Percentiles rank a stretch among this genome's conserved stretches.
These are phyloP conservation scores for Tiliacea citrago DNA, from an alignment of 2,888 invertebrate species.

Conservation along the genomic window DNA sequence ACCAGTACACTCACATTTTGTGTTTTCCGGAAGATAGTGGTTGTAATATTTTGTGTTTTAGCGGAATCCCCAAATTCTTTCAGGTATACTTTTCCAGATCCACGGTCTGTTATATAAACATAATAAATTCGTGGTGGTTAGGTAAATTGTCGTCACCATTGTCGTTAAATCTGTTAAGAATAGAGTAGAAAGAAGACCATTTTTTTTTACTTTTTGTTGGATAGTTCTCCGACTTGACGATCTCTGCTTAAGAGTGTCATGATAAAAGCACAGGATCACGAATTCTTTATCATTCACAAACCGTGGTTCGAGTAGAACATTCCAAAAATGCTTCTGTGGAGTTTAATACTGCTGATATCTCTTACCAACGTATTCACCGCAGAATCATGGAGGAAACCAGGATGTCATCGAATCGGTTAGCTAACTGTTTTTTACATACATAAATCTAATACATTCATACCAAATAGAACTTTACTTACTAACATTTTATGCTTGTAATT, in stretches of 20 bases:
- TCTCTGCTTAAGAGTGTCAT: slow-evolving; percentile 44
- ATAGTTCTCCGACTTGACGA: slow-evolving; percentile 40
- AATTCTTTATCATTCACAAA: slow-evolving; percentile 66
- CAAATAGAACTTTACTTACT: background rate
- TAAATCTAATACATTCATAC: background rate
- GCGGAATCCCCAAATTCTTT: background rate
- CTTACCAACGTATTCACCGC: slow-evolving; percentile 83
- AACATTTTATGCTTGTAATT: background rate
- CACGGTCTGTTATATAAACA: background rate
- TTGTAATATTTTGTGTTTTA: background rate
- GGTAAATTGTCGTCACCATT: background rate
- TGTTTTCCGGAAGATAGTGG: background rate
- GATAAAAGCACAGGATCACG: slow-evolving; percentile 65
- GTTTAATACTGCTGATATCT: slow-evolving; percentile 77
- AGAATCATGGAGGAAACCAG: slow-evolving; percentile 93
- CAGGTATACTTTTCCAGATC: background rate
- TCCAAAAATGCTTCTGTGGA: slow-evolving; percentile 78
- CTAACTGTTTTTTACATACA: background rate
- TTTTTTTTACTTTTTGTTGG: background rate
- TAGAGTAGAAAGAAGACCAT: background rate
- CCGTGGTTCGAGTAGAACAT: slow-evolving; percentile 29
- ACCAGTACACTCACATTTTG: background rate
- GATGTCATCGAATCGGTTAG: slow-evolving; percentile 95
- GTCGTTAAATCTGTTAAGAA: too few relatives aligned
- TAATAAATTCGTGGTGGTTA: background rate